A percentile compares a stretch with the other conserved stretches of the same genome.
These are phyloP conservation scores for Coenonympha glycerion DNA, from an alignment of 2,888 invertebrate species.

Conservation along the genomic window DNA sequence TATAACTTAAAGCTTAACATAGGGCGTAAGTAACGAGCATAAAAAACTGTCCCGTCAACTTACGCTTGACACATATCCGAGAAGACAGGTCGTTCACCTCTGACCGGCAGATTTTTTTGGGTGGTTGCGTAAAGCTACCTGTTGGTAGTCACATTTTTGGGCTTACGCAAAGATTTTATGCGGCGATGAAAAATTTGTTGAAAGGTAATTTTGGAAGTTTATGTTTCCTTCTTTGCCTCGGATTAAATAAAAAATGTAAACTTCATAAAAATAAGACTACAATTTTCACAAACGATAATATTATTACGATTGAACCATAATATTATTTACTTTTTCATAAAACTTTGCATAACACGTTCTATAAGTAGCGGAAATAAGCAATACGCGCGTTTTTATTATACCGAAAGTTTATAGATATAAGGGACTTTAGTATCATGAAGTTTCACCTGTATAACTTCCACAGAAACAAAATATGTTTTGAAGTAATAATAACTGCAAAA, in stretches of 20 bases:
- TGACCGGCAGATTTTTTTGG: slow-evolving; percentile 24
- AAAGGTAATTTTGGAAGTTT: not conserved
- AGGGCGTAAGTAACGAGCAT: slow-evolving; percentile 16
- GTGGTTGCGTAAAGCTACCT: slow-evolving; percentile 18
- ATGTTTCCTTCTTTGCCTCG: not conserved
- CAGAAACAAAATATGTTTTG: too few species aligned
- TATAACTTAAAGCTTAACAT: slow-evolving; percentile 8
- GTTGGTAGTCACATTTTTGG: not conserved
- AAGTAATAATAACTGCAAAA: too few species aligned
- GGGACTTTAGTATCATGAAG: too few species aligned
- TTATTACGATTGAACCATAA: too few species aligned
- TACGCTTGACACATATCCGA: slow-evolving; percentile 29
- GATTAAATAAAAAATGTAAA: not conserved
- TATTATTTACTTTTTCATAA: too few species aligned
- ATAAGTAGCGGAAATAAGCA: too few species aligned
- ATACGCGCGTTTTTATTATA: too few species aligned
- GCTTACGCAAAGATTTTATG: slow-evolving; percentile 9
- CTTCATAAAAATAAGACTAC: not conserved
- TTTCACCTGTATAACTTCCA: too few species aligned
- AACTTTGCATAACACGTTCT: too few species aligned
- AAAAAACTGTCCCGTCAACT: slow-evolving; percentile 29
- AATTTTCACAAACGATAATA: too few species aligned
- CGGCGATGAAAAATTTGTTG: not conserved
- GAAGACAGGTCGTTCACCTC: slow-evolving; percentile 26
- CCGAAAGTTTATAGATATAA: too few species aligned